Base-by-base conservation (phyloP, 2,797 vertebrate genomes). In the Synanceia verrucosa region DNA sequence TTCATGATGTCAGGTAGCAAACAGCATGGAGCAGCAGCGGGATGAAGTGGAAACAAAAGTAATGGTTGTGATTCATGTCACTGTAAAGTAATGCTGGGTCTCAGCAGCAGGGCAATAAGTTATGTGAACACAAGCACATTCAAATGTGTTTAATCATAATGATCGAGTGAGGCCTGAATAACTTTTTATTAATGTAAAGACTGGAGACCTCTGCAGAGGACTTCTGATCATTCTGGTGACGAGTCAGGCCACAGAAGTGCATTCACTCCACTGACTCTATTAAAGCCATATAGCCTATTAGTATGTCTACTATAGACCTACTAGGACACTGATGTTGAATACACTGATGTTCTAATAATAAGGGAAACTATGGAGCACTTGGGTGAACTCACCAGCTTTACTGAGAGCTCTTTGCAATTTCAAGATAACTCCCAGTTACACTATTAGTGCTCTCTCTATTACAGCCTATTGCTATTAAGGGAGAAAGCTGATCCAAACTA, bases 381-480 rank as follows among this genome's bases (percentile, higher is more conserved):
- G 28, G 66, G 62, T 29, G 16, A 46, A 53, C 71, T 69, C 48
- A 65, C 65, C 36, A 26, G 43, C 21, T 43, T 66, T 43, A 50
- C 16, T 36, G 14, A 29, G 63, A 23, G 4, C 12, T 52, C 21
- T 50, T 53, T 55, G 4, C 33, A 18, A 34, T 56, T 70, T 64
- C 23, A 69, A 51, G 14, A 70, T 13, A 59, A 75, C 29, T 84
- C 76, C 70, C 50, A 51, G 50, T 65, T 52, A 70, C 46, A 47
- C 65, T 34, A 21, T 79, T 58, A 72, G 44, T 14, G 60, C 28
- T 29, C 23, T 34, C 76, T 50, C 44, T 69, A 78, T 55, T 46
- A 73, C 73, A 78, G 60, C 64, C 48, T 56, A 4, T 26, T 29
- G 46, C 53, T 24, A 73, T 82, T 65, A 81, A 84, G 67, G 33